Base-by-base conservation (phyloP, 2,797 vertebrate species). In the Esox masquinongy region DNA sequence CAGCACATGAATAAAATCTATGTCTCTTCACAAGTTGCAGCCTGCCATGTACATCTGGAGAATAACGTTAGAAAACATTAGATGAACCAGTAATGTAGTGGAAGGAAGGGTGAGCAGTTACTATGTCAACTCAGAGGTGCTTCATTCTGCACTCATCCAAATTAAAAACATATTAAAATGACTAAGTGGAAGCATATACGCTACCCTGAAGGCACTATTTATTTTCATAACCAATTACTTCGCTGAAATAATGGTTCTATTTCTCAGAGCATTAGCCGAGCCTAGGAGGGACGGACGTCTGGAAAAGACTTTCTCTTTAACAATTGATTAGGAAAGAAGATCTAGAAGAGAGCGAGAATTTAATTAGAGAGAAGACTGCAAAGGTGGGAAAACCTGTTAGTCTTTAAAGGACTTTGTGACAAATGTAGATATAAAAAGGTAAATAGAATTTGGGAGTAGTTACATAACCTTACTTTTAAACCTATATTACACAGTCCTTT, bases 141-240 rank as follows among this genome's bases (percentile, higher is more conserved):
- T 43, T 4, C 9, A 29, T 12, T 63, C 51, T 74, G 59, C 16
- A 50, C 36, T 74, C 26, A 14, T 72, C 34, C 36, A 19, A 74
- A 74, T 74, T 66, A 74, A 74, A 70, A 64, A 63, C 17, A 61
- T 49, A 36, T 36, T 69, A 43, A 53, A 64, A 59, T 71, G 15
- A 77, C 71, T 51, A n/a, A 51, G 14, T 36, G 63, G 31, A 14
- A 51, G 73, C 19, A 72, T 59, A 70, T 71, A 71, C 31, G 49
- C 61, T 19, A 74, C 70, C 53, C 51, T 12, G 51, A 73, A 75
- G 70, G 67, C 49, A 68, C 34, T n/a, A 61, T 67, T 59, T 36
- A 74, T 67, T 73, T 77, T 75, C 72, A 73, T 47, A 72, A 29
- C 19, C 22, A 77, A 74, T 49, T 72, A 53, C 53, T n/a, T 29